Evolutionary conservation across 2,113 vertebrate genomes (phyloP).

Genomic region (Pomatostomus ruficeps): DNA sequence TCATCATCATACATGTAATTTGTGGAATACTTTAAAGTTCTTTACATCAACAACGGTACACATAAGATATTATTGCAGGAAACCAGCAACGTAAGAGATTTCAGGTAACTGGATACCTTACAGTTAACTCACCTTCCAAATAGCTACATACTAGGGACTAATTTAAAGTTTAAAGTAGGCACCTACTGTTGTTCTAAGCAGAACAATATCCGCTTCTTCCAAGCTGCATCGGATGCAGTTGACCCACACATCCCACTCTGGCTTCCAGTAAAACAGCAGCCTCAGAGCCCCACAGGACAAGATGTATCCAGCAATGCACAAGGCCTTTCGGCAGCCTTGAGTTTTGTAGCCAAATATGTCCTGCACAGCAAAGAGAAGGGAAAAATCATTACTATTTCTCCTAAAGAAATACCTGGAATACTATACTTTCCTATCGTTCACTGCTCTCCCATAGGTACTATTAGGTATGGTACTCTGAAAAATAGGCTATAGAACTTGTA

Average conservation of each 20-base stretch:
- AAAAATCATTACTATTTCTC: not conserved
- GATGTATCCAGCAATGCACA: slow-evolving; percentile 70
- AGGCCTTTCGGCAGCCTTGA: slow-evolving; percentile 26
- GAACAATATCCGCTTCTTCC: slow-evolving; percentile 67
- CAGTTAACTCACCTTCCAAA: not conserved
- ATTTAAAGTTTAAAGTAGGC: not conserved
- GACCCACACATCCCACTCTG: slow-evolving; percentile 72
- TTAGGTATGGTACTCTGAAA: not conserved
- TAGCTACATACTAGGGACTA: not conserved
- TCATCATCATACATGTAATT: not conserved
- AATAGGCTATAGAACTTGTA: not conserved
- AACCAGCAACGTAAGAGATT: not conserved
- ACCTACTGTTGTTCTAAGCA: slow-evolving; percentile 78
- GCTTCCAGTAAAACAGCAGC: slow-evolving; percentile 77
- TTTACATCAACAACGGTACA: not conserved
- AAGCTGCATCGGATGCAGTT: slow-evolving; percentile 67
- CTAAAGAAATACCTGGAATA: not conserved
- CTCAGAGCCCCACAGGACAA: slow-evolving; percentile 73
- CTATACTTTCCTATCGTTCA: not conserved
- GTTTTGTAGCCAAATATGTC: slow-evolving; percentile 77
- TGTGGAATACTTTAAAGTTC: not conserved
- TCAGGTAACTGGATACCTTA: not conserved
- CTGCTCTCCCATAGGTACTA: not conserved
- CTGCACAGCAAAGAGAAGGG: slow-evolving; percentile 42
- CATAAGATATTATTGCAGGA: not conserved